phyloP scores from a whole-genome alignment of 1,140 invertebrate genomes.

The Zaprionus nigranus region DNA sequence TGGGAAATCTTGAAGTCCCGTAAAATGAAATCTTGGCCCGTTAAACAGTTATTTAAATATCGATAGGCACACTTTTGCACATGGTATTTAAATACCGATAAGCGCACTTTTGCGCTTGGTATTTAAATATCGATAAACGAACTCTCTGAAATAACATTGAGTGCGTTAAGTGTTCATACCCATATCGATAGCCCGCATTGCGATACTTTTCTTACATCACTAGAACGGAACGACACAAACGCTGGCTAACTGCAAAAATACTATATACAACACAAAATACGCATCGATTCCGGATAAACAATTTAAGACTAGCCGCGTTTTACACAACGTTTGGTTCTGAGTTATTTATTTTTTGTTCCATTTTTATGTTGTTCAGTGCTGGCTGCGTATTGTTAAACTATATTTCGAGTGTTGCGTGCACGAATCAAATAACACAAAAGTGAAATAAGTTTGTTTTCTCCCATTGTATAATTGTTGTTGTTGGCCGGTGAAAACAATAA shows the following conservation, averaged over 20 bases:
- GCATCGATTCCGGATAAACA: slow-evolving; percentile 24
- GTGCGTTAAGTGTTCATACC: background rate
- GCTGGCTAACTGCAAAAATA: slow-evolving; percentile 8
- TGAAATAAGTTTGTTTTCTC: slow-evolving; percentile 25
- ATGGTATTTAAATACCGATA: background rate
- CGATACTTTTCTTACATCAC: background rate
- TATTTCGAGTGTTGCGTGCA: slow-evolving; percentile 46
- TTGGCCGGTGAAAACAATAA: slow-evolving; percentile 15
- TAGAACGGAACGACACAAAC: slow-evolving; percentile 4
- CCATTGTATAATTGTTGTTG: background rate
- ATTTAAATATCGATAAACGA: background rate
- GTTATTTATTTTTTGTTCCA: slow-evolving; percentile 44
- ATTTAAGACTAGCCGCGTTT: slow-evolving; percentile 38
- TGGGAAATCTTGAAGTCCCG: too few species aligned
- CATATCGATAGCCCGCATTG: background rate
- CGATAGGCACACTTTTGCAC: too few species aligned
- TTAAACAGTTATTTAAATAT: too few species aligned
- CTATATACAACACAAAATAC: slow-evolving; percentile 19
- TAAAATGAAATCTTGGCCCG: too few species aligned
- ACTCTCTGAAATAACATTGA: background rate
- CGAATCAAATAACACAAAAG: slow-evolving; percentile 18
- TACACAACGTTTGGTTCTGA: slow-evolving; percentile 28
- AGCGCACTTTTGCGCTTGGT: background rate
- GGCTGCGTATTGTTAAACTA: slow-evolving; percentile 6
- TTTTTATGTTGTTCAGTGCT: slow-evolving; percentile 27